These are phyloP conservation scores for Patiria miniata DNA, from an alignment of 35 echinoderm and acorn worm species.

Conservation along the genomic window DNA sequence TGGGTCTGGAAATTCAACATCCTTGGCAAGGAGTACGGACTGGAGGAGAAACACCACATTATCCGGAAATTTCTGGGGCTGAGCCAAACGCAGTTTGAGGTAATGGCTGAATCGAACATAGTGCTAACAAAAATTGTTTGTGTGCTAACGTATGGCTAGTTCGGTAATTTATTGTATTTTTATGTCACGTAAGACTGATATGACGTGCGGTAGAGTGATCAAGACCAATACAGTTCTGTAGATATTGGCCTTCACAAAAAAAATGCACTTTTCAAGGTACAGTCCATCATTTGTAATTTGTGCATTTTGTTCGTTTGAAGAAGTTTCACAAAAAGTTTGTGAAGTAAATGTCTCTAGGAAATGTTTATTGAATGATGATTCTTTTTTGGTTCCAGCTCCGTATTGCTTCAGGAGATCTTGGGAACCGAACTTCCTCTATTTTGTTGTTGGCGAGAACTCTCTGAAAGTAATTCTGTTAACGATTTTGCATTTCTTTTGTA, in stretches of 20 bases:
- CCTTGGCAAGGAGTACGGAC: slow-evolving; percentile 48
- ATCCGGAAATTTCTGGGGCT: slow-evolving; percentile 76
- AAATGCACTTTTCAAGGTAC: too few relatives aligned
- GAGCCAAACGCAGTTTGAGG: slow-evolving; percentile 83
- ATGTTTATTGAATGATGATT: neutral
- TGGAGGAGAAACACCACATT: slow-evolving; percentile 86
- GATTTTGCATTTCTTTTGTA: slow-evolving; percentile 27
- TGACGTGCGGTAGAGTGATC: too few relatives aligned
- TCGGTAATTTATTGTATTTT: neutral
- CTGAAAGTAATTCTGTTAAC: too few relatives aligned
- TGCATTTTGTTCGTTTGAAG: too few relatives aligned
- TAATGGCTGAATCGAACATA: slow-evolving; percentile 9
- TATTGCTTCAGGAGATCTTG: too few relatives aligned
- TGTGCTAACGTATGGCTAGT: neutral
- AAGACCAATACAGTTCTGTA: neutral
- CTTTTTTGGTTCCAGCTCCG: too few relatives aligned
- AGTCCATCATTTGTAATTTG: too few relatives aligned
- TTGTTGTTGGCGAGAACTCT: too few relatives aligned
- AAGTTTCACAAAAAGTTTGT: neutral
- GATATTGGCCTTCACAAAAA: neutral
- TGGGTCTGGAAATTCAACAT: slow-evolving; percentile 90
- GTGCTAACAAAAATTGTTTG: neutral
- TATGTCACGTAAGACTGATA: neutral
- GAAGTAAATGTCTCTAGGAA: neutral
- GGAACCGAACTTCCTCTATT: too few relatives aligned